Percentiles rank a stretch among this genome's conserved stretches.
Evolutionary conservation across 2,113 vertebrate genomes (phyloP).

Genomic region (Megaceryle torquata): DNA sequence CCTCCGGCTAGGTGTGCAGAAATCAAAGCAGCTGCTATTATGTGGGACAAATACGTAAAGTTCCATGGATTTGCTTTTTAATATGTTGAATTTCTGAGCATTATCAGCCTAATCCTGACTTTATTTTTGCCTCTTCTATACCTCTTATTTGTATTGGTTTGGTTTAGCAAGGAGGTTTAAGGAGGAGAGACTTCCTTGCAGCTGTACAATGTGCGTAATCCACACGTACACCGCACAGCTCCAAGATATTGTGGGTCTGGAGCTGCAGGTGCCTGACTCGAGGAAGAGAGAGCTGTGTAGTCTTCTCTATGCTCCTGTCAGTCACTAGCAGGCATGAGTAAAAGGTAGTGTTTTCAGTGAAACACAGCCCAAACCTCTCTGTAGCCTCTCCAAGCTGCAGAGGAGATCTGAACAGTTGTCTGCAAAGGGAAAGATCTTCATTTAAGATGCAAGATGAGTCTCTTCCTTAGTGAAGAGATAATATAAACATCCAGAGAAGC

Average conservation of each 20-base stretch:
- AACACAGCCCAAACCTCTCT: background rate
- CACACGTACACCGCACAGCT: background rate
- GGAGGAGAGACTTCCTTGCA: background rate
- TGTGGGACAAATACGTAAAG: background rate
- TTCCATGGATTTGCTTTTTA: background rate
- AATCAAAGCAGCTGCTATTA: background rate
- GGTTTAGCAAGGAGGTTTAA: background rate
- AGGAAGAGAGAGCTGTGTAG: background rate
- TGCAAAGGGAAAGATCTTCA: background rate
- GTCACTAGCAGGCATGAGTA: background rate
- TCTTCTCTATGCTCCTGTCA: background rate
- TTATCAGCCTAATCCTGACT: background rate
- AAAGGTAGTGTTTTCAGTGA: background rate
- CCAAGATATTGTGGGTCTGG: background rate
- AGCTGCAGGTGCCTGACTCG: background rate
- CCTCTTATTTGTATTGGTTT: background rate
- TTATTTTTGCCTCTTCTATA: background rate
- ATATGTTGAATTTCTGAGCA: background rate
- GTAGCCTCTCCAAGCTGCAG: background rate
- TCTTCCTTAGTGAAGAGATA: background rate
- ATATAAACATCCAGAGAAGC: background rate
- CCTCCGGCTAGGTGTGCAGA: background rate
- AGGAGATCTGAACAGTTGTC: background rate
- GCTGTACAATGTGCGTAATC: fast-evolving
- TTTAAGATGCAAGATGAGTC: background rate